Evolutionary conservation across 2,113 vertebrate genomes (phyloP).

Genomic region (Alosa alosa): DNA sequence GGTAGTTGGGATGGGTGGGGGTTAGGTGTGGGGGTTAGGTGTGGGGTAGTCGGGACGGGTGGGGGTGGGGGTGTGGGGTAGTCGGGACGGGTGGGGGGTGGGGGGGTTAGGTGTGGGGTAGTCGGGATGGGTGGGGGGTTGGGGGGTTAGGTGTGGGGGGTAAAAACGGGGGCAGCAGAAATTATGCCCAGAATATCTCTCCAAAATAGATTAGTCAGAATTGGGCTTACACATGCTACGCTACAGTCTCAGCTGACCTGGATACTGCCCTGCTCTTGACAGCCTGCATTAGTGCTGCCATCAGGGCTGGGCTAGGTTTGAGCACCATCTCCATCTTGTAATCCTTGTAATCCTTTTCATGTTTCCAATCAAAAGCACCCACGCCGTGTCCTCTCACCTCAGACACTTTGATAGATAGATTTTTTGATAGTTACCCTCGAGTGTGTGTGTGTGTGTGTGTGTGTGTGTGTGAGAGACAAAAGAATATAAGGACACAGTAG

Average conservation of each 20-base stretch:
- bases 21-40: not conserved
- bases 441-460: not conserved
- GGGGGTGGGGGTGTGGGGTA: no score
- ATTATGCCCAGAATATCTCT: not conserved
- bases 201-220: constrained; percentile 4
- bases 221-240: not conserved
- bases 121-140: not conserved
- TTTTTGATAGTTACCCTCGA: not conserved
- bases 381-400: not conserved
- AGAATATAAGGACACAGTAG: not conserved
- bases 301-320: not conserved
- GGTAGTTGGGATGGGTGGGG: not conserved
- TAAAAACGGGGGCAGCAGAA: not conserved
- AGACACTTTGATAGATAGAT: not conserved
- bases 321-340: not conserved
- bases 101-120: not conserved
- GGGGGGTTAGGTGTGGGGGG: not conserved
- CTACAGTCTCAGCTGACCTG: not conserved
- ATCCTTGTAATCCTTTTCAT: not conserved
- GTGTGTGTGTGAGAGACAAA: not conserved
- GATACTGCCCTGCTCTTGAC: not conserved
- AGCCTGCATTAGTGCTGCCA: not conserved
- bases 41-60: no score
- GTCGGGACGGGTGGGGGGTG: no score
- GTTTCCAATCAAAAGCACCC: constrained; percentile 8